These are phyloP conservation scores for Drosophila athabasca DNA, from an alignment of 1,140 invertebrate species.

Conservation along the genomic window DNA sequence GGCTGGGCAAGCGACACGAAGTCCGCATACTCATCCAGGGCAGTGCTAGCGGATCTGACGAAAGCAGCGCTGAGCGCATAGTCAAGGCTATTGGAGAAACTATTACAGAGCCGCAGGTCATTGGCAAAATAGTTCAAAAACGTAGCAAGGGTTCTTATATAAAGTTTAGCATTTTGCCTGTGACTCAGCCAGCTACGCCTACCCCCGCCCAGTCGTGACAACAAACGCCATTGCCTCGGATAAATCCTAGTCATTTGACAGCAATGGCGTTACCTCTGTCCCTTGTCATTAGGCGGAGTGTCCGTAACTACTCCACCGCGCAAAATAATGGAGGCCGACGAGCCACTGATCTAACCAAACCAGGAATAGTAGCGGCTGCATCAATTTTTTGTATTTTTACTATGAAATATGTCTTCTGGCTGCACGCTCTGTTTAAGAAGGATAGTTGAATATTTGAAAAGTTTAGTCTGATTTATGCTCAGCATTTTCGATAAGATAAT, in stretches of 20 bases:
- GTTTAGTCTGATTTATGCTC: neutral
- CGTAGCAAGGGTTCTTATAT: conserved; percentile 85
- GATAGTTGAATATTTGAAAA: neutral
- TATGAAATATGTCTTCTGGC: conserved; percentile 50
- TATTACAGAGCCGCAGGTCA: conserved; percentile 84
- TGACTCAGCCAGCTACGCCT: neutral
- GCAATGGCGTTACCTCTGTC: neutral
- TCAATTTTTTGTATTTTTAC: conserved; percentile 38
- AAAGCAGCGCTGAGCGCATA: conserved; percentile 83
- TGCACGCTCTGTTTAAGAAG: conserved; percentile 11
- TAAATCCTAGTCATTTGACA: neutral
- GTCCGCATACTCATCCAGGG: conserved; percentile 86
- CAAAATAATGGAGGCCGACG: neutral
- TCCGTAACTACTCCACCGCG: conserved; percentile 16
- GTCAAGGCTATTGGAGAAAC: conserved; percentile 84
- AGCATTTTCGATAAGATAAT: neutral
- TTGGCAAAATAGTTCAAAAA: conserved; percentile 86
- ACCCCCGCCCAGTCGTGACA: conserved; percentile 51
- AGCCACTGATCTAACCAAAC: neutral
- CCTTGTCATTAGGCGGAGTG: neutral
- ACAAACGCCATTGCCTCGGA: conserved; percentile 44
- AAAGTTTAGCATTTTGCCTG: conserved; percentile 86
- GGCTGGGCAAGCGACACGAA: conserved; percentile 86
- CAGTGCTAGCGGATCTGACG: conserved; percentile 74
- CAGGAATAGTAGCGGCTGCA: neutral